phyloP scores from a whole-genome alignment of 2,113 vertebrate genomes.

The Alethe castanea region DNA sequence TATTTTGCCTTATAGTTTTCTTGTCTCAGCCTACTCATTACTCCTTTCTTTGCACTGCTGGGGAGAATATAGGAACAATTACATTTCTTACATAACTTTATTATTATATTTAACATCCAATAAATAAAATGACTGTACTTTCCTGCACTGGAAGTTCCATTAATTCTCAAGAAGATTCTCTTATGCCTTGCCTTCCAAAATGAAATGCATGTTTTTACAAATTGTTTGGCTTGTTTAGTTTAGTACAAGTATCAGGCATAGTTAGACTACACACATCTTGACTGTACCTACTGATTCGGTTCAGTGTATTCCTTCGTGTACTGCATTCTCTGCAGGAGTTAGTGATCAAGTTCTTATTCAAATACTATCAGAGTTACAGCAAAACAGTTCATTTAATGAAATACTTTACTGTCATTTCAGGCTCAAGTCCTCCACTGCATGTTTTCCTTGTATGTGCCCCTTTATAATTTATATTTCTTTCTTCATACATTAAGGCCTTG shows the following conservation, averaged over 20 bases:
- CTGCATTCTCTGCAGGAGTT: background rate
- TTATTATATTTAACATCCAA: background rate
- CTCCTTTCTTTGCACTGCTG: background rate
- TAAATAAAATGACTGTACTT: background rate
- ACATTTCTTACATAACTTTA: background rate
- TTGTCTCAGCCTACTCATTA: background rate
- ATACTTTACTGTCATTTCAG: background rate
- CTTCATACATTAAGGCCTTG: background rate
- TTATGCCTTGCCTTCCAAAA: background rate
- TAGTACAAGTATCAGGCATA: background rate
- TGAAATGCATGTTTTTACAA: background rate
- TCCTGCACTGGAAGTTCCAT: background rate
- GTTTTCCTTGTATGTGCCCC: accelerated
- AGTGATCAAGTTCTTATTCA: background rate
- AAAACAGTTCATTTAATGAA: background rate
- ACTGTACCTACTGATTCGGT: background rate
- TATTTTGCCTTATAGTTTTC: background rate
- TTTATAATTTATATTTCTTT: background rate
- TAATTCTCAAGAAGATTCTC: background rate
- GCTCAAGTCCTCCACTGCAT: background rate
- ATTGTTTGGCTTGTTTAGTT: background rate
- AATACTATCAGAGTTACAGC: background rate
- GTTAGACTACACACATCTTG: background rate
- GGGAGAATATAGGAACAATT: background rate
- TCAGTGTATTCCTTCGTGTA: background rate